These are phyloP conservation scores for Lomographa bimaculata DNA, from an alignment of 2,888 invertebrate genomes.

Conservation along the genomic window DNA sequence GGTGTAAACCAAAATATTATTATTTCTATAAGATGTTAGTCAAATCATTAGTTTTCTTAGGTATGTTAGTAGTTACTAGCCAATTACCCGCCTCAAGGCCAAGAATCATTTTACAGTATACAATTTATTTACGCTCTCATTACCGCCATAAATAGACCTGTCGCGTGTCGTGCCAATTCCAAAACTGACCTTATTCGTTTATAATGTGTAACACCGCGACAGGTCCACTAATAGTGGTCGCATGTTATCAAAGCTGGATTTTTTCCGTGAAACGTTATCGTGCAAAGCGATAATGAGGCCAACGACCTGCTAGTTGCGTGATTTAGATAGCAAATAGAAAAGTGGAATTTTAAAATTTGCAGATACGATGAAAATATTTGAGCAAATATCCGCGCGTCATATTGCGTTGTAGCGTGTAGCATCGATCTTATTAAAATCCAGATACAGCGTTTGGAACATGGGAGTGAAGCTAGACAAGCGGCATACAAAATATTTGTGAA, in stretches of 20 bases:
- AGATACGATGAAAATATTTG: constrained; percentile 29
- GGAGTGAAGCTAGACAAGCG: too few relatives aligned
- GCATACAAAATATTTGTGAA: too few relatives aligned
- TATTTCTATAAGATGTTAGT: too few relatives aligned
- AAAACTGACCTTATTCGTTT: constrained; percentile 28
- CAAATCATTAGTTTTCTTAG: too few relatives aligned
- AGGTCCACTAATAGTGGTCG: constrained; percentile 50
- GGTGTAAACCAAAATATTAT: too few relatives aligned
- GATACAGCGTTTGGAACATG: too few relatives aligned
- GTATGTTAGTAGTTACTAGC: too few relatives aligned
- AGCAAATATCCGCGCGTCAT: too few relatives aligned
- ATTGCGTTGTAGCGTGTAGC: too few relatives aligned
- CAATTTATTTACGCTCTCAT: constrained; percentile 28
- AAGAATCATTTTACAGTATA: constrained; percentile 21
- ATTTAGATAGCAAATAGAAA: constrained; percentile 50
- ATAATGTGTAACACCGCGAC: constrained; percentile 31
- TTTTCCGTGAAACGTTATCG: constrained; percentile 77
- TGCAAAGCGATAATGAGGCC: constrained; percentile 69
- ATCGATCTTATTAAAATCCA: too few relatives aligned
- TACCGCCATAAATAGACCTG: constrained; percentile 44
- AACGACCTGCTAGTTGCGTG: constrained; percentile 65
- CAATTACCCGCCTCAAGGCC: constrained; percentile 49
- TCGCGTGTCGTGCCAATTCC: constrained; percentile 30
- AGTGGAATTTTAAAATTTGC: constrained; percentile 32
- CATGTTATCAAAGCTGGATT: constrained; percentile 63